Evolutionary conservation across 92 coral and sea anemone species (phyloP), one percentile per base, ranked within the genome.

Genomic region (Epizoanthus scotinus): DNA sequence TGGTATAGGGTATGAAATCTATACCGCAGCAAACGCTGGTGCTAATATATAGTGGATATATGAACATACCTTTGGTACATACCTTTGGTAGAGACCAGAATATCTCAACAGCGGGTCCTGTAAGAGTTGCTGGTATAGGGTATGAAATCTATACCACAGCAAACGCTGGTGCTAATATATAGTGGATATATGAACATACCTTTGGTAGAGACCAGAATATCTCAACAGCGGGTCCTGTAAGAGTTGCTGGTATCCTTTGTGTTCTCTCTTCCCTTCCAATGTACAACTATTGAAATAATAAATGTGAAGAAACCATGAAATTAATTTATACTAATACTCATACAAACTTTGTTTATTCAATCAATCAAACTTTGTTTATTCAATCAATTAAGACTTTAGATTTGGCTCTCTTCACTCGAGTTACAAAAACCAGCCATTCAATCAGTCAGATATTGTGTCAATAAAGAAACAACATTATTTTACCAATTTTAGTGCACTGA

Each of bases 31-130:
- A 34, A 34, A 34, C 40, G 0, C 1, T 34, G 40, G 40, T 95
- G 90, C 4, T n/a, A n/a, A 34, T 34, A 34, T 34, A 34, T 3
- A 34, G 40, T 34, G 40, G 40, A 34, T 34, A 34, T 34, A 34
- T 34, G 40, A 34, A 15, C 73, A 72, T 78, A 94, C 98, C 97
- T 94, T 63, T 94, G 91, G 36, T 4, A n/a, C 73, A 72, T 78
- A 94, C 98, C 97, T 94, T 56, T 92, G 91, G 81, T 95, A 95
- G 53, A 91, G 83, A 12, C 98, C 98, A 14, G 98, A 95, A 73
- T 93, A 95, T 87, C 98, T 83, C 82, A 95, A 67, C 60, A 88
- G 90, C 6, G 98, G 36, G 73, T 95, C 98, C 86, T 93, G 90
- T 9, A 95, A 82, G 81, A 95, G 80, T 17, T 94, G 93, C 26